A percentile compares a stretch with the other conserved stretches of the same genome.
These are phyloP conservation scores for Scotopteryx bipunctaria DNA, from an alignment of 2,888 invertebrate genomes.

Conservation along the genomic window DNA sequence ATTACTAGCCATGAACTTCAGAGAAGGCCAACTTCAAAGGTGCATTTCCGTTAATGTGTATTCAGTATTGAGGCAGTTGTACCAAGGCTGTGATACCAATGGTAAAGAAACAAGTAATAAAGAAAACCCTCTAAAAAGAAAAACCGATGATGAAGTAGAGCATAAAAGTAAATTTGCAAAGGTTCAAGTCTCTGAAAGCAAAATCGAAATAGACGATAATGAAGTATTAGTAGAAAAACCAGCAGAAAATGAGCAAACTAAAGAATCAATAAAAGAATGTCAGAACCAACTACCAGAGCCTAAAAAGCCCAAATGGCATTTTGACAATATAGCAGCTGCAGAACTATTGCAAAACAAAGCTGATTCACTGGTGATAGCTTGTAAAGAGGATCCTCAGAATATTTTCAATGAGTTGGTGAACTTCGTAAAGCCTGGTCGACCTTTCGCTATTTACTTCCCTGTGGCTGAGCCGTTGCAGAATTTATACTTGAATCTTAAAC, in stretches of 20 bases:
- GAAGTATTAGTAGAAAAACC: slow-evolving; percentile 20
- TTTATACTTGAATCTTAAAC: slow-evolving; percentile 90
- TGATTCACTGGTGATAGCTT: slow-evolving; percentile 90
- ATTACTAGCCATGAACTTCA: slow-evolving; percentile 91
- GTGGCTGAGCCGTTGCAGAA: slow-evolving; percentile 93
- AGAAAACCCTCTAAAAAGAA: slow-evolving; percentile 58
- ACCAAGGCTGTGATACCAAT: slow-evolving; percentile 81
- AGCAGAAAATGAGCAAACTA: slow-evolving; percentile 16
- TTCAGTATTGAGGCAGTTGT: slow-evolving; percentile 87
- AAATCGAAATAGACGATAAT: slow-evolving; percentile 2
- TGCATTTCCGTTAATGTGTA: slow-evolving; percentile 90
- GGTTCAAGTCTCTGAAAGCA: slow-evolving; percentile 32
- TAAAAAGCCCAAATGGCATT: slow-evolving; percentile 87
- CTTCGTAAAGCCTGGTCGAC: slow-evolving; percentile 91
- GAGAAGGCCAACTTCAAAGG: slow-evolving; percentile 86
- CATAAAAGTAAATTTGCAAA: slow-evolving; percentile 59
- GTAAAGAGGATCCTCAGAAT: slow-evolving; percentile 93
- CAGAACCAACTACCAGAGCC: slow-evolving; percentile 25
- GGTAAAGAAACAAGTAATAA: slow-evolving; percentile 37
- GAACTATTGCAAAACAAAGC: slow-evolving; percentile 85
- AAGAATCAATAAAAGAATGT: slow-evolving; percentile 26
- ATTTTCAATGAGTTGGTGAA: slow-evolving; percentile 89
- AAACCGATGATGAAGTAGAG: slow-evolving; percentile 47
- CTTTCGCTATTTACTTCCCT: slow-evolving; percentile 92
- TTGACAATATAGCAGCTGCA: slow-evolving; percentile 87